These are phyloP conservation scores for Paralichthys olivaceus DNA, from an alignment of 2,113 vertebrate species.

Conservation along the genomic window DNA sequence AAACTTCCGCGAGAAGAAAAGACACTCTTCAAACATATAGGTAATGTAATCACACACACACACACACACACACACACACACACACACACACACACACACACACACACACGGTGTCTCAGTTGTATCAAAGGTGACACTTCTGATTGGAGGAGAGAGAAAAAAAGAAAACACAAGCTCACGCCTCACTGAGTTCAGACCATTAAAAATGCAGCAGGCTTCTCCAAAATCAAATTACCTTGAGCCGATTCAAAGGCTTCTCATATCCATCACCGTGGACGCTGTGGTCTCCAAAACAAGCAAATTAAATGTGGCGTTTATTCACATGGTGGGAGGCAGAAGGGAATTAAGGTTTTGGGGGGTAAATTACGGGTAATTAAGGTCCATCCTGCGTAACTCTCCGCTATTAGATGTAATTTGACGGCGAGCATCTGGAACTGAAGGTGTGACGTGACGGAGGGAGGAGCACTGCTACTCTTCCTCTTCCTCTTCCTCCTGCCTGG, in stretches of 20 bases:
- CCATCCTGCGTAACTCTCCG: conserved; percentile 72
- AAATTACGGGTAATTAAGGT: conserved; percentile 76
- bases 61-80: not conserved
- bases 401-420: conserved; percentile 74
- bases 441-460: conserved; percentile 15
- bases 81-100: not conserved
- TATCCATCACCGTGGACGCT: conserved; percentile 60
- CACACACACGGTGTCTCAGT: not conserved
- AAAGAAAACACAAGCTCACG: not conserved
- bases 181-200: conserved; percentile 45
- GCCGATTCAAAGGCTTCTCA: conserved; percentile 52
- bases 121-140: conserved; percentile 22
- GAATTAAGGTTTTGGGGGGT: conserved; percentile 67
- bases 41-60: no score
- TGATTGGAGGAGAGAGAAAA: not conserved
- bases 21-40: no score
- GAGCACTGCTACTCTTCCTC: conserved; percentile 13
- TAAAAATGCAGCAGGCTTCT: conserved; percentile 66
- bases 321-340: conserved; percentile 63
- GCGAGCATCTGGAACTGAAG: conserved; percentile 42
- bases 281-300: conserved; percentile 72
- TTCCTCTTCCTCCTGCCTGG: not conserved
- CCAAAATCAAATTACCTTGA: conserved; percentile 68
- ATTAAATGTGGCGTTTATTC: conserved; percentile 74
- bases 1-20: no score